Evolutionary conservation across 2,888 invertebrate genomes (phyloP).

Genomic region (Abscondita cerata): DNA sequence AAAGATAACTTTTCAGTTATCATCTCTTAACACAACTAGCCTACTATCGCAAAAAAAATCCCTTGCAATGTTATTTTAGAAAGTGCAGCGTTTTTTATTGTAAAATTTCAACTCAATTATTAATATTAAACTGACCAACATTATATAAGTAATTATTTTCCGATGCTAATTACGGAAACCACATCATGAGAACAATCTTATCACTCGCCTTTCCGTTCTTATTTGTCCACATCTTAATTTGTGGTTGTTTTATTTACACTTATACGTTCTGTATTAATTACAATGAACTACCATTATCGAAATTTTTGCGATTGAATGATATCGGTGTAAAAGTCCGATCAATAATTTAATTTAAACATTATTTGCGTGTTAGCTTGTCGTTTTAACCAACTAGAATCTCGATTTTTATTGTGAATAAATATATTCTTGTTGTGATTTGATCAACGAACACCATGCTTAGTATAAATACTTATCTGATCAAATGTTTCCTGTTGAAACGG

Average conservation of each 20-base stretch:
- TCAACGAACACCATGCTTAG: constrained; percentile 18
- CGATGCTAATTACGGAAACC: constrained; percentile 27
- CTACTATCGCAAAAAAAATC: too few relatives aligned
- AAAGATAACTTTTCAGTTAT: constrained; percentile 10
- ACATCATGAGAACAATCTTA: constrained; percentile 21
- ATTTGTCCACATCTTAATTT: constrained; percentile 16
- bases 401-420: constrained; percentile 21
- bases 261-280: too few relatives aligned
- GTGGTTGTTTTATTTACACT: constrained; percentile 3
- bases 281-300: background rate
- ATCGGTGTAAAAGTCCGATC: background rate
- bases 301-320: too few relatives aligned
- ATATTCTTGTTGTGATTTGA: constrained; percentile 20
- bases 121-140: too few relatives aligned
- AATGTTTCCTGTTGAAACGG: constrained; percentile 50
- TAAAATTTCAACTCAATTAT: background rate
- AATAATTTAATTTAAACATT: constrained; percentile 12
- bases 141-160: too few relatives aligned
- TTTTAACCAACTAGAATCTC: constrained; percentile 23
- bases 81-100: background rate
- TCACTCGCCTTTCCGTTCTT: constrained; percentile 20
- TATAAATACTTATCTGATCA: constrained; percentile 43
- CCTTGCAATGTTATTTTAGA: background rate
- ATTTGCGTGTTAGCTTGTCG: constrained; percentile 13
- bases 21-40: constrained; percentile 3